Base-by-base conservation (phyloP, 2,797 vertebrate genomes). In the Ctenosaura bakeri region DNA sequence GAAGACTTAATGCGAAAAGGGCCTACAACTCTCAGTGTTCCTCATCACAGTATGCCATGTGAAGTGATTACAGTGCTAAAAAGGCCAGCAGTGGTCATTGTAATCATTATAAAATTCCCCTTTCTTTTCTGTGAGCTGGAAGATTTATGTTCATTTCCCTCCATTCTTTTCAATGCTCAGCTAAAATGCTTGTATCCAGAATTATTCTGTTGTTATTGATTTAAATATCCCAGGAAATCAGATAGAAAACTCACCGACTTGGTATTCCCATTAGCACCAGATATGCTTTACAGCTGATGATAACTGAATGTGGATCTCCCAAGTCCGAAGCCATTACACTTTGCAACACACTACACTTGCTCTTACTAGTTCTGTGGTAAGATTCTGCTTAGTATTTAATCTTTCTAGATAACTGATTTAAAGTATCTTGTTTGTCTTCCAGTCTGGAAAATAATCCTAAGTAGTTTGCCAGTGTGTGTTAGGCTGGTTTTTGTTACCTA, bases 351-450 rank as follows among this genome's bases (percentile, higher is more conserved):
- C 26, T 42, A n/a, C 35, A 42, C 35, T 85, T 78, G n/a, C 38
- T 26, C 4, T 64, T 64, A 64, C 18, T 29, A 20, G 59, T 32
- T n/a, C 52, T 26, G 13, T 54, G 6, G 18, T 71, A 56, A 62
- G 50, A 46, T 71, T 80, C 80, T 71, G 10, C 29, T 85, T 35
- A 56, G 12, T 10, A n/a, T 85, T 90, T 80, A 85, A 79, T 24
- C 10, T 71, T 69, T 50, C 77, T 29, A 35, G 32, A 73, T 80
- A 46, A 46, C 6, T 85, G 26, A 46, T 71, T 22, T 80, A 56
- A 89, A 85, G 52, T 69, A 79, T 71, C 20, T 32, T 64, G 12
- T 85, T 78, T 89, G 88, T 78, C 42, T 88, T 42, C 35, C 35
- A 42, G 26, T 71, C 50, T 80, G 50, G 74, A 56, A 80, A 85